A percentile compares a stretch with the other conserved stretches of the same genome.
phyloP scores from a whole-genome alignment of 2,113 vertebrate genomes.

The Zeus faber region DNA sequence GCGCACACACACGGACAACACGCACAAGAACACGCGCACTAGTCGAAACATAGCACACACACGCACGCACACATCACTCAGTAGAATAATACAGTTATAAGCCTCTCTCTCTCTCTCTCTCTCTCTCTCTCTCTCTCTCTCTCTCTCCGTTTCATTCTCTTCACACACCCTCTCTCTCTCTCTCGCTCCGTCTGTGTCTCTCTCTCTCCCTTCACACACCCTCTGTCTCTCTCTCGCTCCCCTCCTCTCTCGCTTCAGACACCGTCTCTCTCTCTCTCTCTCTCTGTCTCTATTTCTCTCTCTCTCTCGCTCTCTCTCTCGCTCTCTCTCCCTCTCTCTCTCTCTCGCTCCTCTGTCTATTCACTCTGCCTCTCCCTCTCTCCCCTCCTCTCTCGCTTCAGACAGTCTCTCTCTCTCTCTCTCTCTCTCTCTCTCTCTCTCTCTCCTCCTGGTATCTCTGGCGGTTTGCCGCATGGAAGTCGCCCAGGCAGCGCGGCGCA shows the following conservation, averaged over 20 bases:
- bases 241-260: constrained; percentile 23
- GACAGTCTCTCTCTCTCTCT: no score
- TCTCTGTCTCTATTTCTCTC: constrained; percentile 3
- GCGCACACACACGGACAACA: background rate
- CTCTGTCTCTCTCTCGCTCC: background rate
- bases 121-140: background rate
- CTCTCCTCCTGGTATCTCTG: constrained; percentile 61
- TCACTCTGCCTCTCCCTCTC: no score
- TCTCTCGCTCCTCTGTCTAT: no score
- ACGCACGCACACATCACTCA: background rate
- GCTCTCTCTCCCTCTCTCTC: background rate
- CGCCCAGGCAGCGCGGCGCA: constrained; percentile 49
- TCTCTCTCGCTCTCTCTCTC: constrained; percentile 9
- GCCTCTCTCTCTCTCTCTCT: background rate
- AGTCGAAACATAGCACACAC: background rate
- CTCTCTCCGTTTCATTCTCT: background rate
- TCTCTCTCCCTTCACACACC: background rate
- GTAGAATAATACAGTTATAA: background rate
- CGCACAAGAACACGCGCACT: background rate
- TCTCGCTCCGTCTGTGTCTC: background rate
- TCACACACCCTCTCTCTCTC: background rate
- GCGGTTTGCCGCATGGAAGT: constrained; percentile 76
- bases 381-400: no score
- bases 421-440: background rate
- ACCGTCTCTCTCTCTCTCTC: constrained; percentile 1